Evolutionary conservation across 2,797 vertebrate genomes (phyloP).

Genomic region (Rhyacichthys aspro): DNA sequence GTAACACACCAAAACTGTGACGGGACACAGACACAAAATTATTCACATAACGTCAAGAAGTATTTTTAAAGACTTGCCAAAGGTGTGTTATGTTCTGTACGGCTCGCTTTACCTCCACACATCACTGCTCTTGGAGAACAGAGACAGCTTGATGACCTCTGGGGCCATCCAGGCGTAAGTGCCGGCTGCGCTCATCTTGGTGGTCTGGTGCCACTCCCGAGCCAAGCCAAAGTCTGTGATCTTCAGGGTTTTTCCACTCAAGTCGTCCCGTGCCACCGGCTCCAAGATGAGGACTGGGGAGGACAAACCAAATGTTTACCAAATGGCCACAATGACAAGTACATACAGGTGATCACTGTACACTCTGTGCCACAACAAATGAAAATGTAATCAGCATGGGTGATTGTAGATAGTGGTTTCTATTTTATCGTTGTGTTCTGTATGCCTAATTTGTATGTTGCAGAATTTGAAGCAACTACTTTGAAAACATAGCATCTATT

Average conservation of each 20-base stretch:
- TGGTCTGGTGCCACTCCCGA: constrained; percentile 92
- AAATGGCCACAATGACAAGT: not conserved
- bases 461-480: no score
- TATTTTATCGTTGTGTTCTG: no score
- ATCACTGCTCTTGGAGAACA: constrained; percentile 95
- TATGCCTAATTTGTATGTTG: no score
- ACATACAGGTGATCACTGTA: no score
- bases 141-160: constrained; percentile 90
- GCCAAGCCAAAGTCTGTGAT: constrained; percentile 94
- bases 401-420: no score
- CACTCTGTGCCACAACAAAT: no score
- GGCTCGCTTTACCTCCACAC: constrained; percentile 86
- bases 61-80: not conserved
- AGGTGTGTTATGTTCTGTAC: not conserved
- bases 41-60: not conserved
- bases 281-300: constrained; percentile 88
- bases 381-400: no score
- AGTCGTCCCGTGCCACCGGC: constrained; percentile 83
- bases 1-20: constrained; percentile 88
- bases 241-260: constrained; percentile 86
- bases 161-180: constrained; percentile 97
- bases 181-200: constrained; percentile 92
- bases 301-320: constrained; percentile 9
- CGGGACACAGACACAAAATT: constrained; percentile 3
- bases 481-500: no score